Conservation (phyloP, 2,797 vertebrate species). For the Argentina silus region DNA sequence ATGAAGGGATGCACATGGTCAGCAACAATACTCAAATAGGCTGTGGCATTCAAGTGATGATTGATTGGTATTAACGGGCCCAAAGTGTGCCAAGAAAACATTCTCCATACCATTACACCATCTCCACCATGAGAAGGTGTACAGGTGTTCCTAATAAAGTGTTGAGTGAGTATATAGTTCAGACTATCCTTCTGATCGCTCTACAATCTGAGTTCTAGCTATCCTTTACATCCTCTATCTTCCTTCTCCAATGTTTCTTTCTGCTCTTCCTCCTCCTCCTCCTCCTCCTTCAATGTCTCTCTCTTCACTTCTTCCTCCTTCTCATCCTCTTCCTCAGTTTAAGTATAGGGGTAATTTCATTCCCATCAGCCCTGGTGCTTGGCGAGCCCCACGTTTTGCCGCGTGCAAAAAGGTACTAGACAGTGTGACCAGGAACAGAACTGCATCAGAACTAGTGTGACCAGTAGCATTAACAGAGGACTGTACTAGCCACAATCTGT, state of each 20-base stretch:
- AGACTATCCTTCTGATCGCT: conserved; percentile 4
- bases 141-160: too few species aligned
- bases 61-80: too few species aligned
- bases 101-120: too few species aligned
- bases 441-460: not conserved
- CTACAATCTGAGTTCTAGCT: not conserved
- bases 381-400: conserved; percentile 76
- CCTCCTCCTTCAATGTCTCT: conserved; percentile 11
- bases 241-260: conserved; percentile 6
- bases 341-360: conserved; percentile 82
- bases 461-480: not conserved
- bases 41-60: too few species aligned
- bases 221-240: not conserved
- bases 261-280: not conserved
- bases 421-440: conserved; percentile 23
- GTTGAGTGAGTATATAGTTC: too few species aligned
- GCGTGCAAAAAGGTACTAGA: conserved; percentile 78
- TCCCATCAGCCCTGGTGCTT: conserved; percentile 79
- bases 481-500: conserved; percentile 14
- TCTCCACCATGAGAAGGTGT: too few species aligned
- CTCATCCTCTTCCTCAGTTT: conserved; percentile 67
- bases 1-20: too few species aligned
- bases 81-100: too few species aligned
- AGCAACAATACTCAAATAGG: too few species aligned
- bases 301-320: conserved; percentile 35